These are phyloP conservation scores for Platypus cylindrus DNA, from an alignment of 2,888 invertebrate species.

Conservation along the genomic window DNA sequence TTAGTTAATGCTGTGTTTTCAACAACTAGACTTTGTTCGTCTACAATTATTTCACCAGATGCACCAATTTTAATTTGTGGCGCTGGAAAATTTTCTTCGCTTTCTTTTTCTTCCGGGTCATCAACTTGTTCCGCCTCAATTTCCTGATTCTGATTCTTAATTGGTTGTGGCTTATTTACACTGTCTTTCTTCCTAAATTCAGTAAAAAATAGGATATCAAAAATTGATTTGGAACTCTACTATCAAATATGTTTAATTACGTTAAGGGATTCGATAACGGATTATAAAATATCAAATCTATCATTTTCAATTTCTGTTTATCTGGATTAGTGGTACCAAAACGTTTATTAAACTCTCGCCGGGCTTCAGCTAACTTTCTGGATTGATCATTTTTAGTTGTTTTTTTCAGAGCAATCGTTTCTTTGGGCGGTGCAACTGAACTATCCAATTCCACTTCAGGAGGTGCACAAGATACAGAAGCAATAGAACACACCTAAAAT, in stretches of 20 bases:
- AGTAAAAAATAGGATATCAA: too few relatives aligned
- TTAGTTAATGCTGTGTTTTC: constrained; percentile 56
- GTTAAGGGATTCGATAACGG: constrained; percentile 54
- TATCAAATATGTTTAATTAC: neutral
- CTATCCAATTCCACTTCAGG: constrained; percentile 6
- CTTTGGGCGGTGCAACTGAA: constrained; percentile 13
- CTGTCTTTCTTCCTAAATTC: too few relatives aligned
- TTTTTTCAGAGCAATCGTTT: constrained; percentile 22
- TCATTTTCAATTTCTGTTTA: constrained; percentile 69
- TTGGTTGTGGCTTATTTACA: too few relatives aligned
- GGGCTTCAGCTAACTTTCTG: constrained; percentile 41
- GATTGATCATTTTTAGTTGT: constrained; percentile 36
- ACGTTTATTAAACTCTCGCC: constrained; percentile 40
- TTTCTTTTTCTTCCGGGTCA: constrained; percentile 12
- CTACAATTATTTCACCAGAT: constrained; percentile 72
- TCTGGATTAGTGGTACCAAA: constrained; percentile 43
- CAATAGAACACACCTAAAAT: constrained; percentile 27
- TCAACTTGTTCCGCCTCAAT: constrained; percentile 6
- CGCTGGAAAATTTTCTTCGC: constrained; percentile 44
- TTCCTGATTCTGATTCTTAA: too few relatives aligned
- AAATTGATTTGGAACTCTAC: too few relatives aligned
- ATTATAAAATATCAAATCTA: constrained; percentile 86
- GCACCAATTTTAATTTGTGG: constrained; percentile 79
- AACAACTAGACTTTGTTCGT: constrained; percentile 72
- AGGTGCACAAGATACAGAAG: constrained; percentile 18